Conservation (phyloP, 2,888 invertebrate species). For the Microplitis manilae region DNA sequence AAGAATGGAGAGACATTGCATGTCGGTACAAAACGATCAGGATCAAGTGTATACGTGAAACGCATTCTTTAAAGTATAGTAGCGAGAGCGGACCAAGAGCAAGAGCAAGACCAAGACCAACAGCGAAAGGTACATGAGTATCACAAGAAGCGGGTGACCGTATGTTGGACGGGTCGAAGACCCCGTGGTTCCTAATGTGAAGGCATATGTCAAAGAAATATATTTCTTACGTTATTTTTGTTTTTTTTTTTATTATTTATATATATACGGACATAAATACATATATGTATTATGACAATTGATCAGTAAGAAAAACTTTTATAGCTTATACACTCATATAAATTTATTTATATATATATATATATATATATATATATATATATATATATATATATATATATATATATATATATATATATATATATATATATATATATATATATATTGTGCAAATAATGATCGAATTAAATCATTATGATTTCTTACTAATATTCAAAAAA, state of each 20-base stretch:
- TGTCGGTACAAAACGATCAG: conserved; percentile 33
- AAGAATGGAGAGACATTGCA: conserved; percentile 1
- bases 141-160: conserved; percentile 19
- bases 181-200: conserved; percentile 38
- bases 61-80: conserved; percentile 39
- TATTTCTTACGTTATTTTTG: not conserved
- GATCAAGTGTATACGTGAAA: conserved; percentile 37
- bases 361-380: no score
- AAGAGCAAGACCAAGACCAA: not conserved
- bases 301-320: no score
- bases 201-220: conserved; percentile 19
- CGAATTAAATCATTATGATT: no score
- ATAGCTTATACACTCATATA: no score
- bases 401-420: no score
- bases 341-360: no score
- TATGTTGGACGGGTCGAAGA: conserved; percentile 48
- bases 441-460: no score
- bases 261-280: not conserved
- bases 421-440: no score
- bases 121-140: conserved; percentile 14
- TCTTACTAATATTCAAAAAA: no score
- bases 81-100: conserved; percentile 6
- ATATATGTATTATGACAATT: no score
- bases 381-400: no score
- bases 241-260: no score